Evolutionary conservation across 2,888 invertebrate species (phyloP).

Genomic region (Andrena fulva): DNA sequence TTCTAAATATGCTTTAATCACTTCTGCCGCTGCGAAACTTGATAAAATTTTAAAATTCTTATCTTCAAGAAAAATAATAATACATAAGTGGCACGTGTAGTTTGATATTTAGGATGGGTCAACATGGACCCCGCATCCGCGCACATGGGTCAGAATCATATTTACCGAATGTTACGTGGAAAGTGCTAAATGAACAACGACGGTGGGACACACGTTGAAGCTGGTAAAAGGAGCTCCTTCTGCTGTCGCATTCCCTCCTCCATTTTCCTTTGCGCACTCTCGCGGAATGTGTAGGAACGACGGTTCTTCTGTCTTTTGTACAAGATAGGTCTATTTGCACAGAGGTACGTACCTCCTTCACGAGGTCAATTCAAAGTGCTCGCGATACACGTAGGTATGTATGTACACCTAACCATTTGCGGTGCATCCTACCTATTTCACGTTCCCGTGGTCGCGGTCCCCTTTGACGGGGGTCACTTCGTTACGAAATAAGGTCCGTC

Average conservation of each 20-base stretch:
- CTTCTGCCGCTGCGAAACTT: too few relatives aligned
- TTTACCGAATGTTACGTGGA: too few relatives aligned
- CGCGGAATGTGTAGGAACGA: slow-evolving; percentile 27
- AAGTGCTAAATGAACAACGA: not conserved
- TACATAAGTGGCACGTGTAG: too few relatives aligned
- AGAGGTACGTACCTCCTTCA: not conserved
- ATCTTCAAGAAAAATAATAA: too few relatives aligned
- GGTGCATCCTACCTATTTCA: slow-evolving; percentile 49
- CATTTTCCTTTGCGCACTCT: not conserved
- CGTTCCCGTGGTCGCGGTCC: slow-evolving; percentile 32
- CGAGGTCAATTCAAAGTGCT: not conserved
- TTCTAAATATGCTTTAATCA: too few relatives aligned
- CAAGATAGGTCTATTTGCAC: slow-evolving; percentile 14
- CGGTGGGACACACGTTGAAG: not conserved
- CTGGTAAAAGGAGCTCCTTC: not conserved
- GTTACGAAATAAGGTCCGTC: slow-evolving; percentile 61
- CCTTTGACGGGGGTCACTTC: slow-evolving; percentile 59
- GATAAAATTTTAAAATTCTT: too few relatives aligned
- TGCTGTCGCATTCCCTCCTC: not conserved
- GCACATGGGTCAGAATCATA: not conserved
- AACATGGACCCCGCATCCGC: too few relatives aligned
- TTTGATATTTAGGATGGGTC: too few relatives aligned
- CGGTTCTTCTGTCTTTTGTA: slow-evolving; percentile 50
- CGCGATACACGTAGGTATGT: too few relatives aligned
- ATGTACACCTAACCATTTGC: slow-evolving; percentile 49